phyloP scores from a whole-genome alignment of 35 echinoderm and acorn worm species.

The Strongylocentrotus purpuratus region DNA sequence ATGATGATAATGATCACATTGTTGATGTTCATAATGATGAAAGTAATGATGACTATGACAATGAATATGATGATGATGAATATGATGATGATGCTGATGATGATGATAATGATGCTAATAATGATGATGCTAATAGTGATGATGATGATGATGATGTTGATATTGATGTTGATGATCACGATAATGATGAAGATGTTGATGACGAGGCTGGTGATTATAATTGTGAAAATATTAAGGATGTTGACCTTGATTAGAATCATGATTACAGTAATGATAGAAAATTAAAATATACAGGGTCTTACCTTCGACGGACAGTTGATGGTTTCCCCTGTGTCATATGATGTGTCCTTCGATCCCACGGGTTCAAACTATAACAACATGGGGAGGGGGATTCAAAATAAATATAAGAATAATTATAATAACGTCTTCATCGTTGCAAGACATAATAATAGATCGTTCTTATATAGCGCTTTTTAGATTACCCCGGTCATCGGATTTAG shows the following conservation, averaged over 20 bases:
- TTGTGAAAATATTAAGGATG: not conserved
- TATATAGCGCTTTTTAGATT: too few species aligned
- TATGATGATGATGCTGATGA: not conserved
- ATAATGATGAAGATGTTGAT: not conserved
- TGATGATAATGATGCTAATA: not conserved
- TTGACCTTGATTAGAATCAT: not conserved
- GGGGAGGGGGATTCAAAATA: not conserved
- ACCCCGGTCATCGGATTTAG: too few species aligned
- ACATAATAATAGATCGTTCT: too few species aligned
- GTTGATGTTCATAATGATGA: too few species aligned
- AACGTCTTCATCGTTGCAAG: too few species aligned
- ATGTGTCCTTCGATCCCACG: slow-evolving; percentile 32
- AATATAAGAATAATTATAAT: not conserved
- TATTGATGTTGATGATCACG: not conserved
- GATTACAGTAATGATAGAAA: too few species aligned
- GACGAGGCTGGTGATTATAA: not conserved
- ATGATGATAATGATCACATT: too few species aligned
- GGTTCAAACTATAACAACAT: slow-evolving; percentile 52
- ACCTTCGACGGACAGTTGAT: slow-evolving; percentile 54
- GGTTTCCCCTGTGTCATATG: not conserved
- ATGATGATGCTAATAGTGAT: not conserved
- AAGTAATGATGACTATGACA: too few species aligned
- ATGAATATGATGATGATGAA: not conserved
- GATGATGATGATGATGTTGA: not conserved
- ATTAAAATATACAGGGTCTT: not conserved